Evolutionary conservation across 2,113 vertebrate genomes (phyloP), one percentile per base, ranked within the genome.

Genomic region (Lagenorhynchus albirostris): DNA sequence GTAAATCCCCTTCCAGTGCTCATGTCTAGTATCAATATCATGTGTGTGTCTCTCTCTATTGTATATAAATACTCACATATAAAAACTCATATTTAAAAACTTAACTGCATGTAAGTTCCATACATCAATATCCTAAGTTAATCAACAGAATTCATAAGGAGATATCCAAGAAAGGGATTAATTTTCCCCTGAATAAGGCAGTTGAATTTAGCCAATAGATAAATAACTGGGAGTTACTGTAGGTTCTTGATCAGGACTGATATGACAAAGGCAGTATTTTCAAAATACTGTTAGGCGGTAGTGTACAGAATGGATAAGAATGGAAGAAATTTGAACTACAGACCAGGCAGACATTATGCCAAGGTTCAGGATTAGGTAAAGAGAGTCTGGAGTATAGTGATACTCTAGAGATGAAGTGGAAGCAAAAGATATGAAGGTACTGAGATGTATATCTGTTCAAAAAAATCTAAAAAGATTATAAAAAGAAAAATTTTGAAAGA

Each of bases 211-310:
- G 50, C 50, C 29, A 67, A 70, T 82, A 86, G 18, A 83, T 93
- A 83, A 88, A 70, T 93, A 94, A 80, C 33, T 58, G 7, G 31
- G 14, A 80, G 15, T 12, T 68, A 14, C 12, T 41, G 4, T 62
- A 89, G 31, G 5, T 31, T 82, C 41, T 84, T 90, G 21, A 68
- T 68, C 53, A 63, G 33, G 15, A 79, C 38, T 83, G 21, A 77
- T 10, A 21, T 58, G 47, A 36, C 68, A 8, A 92, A 63, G 92
- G 17, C n/a, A 77, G 62, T 81, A 77, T 83, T 97, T 98, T 96
- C n/a, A 58, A 90, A 98, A 89, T 58, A 36, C 26, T 79, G 2
- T 89, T 62, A 58, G 25, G 20, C 6, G 87, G 62, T 58, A 71
- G 11, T 36, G 7, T 41, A 7, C 31, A 79, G 23, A 94, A 44